These are phyloP conservation scores for Cremastinae sp. DNA, from an alignment of 2,888 invertebrate genomes.

Conservation along the genomic window DNA sequence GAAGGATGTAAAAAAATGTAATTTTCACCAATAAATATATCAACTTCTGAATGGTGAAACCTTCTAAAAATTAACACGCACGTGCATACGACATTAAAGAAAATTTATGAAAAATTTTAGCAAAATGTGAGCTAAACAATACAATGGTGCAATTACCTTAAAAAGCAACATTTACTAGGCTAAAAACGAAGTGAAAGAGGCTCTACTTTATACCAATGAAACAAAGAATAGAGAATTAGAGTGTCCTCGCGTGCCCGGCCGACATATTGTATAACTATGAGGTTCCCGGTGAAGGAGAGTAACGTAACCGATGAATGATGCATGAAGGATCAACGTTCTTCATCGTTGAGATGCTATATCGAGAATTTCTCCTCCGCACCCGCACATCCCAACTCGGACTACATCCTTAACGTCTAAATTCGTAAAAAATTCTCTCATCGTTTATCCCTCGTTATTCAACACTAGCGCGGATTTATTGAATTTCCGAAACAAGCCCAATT, in stretches of 20 bases:
- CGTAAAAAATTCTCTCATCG: not conserved
- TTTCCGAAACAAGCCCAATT: not conserved
- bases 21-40: too few species aligned
- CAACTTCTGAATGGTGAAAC: too few species aligned
- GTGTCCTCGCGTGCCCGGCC: constrained; percentile 16
- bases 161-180: too few species aligned
- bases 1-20: too few species aligned
- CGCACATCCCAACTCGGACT: not conserved
- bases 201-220: not conserved
- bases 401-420: not conserved
- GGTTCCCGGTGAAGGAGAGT: constrained; percentile 4
- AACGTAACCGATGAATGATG: constrained; percentile 50
- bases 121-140: too few species aligned
- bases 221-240: constrained; percentile 52
- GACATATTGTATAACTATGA: constrained; percentile 17
- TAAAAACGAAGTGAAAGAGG: too few species aligned
- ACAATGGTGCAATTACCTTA: too few species aligned
- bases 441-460: too few species aligned
- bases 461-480: not conserved
- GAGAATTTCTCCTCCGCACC: not conserved
- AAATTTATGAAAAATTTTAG: too few species aligned
- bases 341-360: constrained; percentile 19
- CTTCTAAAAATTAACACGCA: too few species aligned
- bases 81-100: too few species aligned
- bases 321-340: constrained; percentile 28